These are phyloP conservation scores for Clarias fuscus DNA, from an alignment of 2,797 vertebrate species.

Conservation along the genomic window DNA sequence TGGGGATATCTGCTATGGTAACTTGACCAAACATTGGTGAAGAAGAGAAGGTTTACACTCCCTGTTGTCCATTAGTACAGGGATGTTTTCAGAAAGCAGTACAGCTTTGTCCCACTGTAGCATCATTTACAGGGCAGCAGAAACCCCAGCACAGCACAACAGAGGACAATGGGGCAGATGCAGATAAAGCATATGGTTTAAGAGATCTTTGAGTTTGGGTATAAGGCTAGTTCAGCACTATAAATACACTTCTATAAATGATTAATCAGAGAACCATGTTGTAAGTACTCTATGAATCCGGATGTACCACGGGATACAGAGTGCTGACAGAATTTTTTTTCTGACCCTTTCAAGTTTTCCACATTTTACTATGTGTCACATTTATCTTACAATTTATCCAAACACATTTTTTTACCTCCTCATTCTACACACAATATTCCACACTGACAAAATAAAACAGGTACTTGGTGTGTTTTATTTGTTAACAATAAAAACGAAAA, in stretches of 20 bases:
- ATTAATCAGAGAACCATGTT: background rate
- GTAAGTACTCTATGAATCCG: background rate
- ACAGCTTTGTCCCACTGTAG: conserved; percentile 59
- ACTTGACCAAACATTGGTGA: conserved; percentile 69
- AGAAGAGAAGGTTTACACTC: conserved; percentile 62
- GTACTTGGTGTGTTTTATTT: too few species aligned
- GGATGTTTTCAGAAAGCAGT: conserved; percentile 81
- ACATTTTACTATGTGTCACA: too few species aligned
- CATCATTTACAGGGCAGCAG: conserved; percentile 52
- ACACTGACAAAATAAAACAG: too few species aligned
- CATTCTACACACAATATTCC: too few species aligned
- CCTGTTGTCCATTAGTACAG: conserved; percentile 79
- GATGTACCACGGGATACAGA: background rate
- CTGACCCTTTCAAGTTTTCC: too few species aligned
- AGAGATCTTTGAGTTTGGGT: conserved; percentile 11
- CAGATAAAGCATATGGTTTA: conserved; percentile 25
- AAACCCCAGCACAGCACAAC: conserved; percentile 46
- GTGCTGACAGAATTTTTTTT: too few species aligned
- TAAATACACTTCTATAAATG: background rate
- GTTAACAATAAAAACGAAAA: too few species aligned
- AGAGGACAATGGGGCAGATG: conserved; percentile 27
- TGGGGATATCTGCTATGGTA: conserved; percentile 68
- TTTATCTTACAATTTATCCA: too few species aligned
- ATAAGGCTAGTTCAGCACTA: background rate
- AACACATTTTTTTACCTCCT: too few species aligned